Percentiles rank a stretch among this genome's conserved stretches.
Evolutionary conservation across 2,113 vertebrate species (phyloP).

Genomic region (Paraplagusia blochii): DNA sequence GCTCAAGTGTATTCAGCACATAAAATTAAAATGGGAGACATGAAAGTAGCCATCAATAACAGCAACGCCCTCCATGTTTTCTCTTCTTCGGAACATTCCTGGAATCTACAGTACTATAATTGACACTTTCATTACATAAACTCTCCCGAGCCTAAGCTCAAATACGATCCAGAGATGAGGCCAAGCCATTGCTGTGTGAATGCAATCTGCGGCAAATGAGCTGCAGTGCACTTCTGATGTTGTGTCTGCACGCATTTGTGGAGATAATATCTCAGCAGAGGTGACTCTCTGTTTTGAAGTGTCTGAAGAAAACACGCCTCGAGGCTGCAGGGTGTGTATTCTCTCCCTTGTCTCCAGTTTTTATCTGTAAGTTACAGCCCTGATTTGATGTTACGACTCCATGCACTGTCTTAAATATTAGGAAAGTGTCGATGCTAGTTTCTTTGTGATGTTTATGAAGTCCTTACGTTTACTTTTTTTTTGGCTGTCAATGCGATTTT

Average conservation of each 20-base stretch:
- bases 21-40: conserved; percentile 2
- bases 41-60: conserved; percentile 13
- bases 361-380: conserved; percentile 61
- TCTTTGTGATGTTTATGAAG: background rate
- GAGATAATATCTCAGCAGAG: conserved; percentile 53
- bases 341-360: conserved; percentile 38
- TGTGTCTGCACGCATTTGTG: conserved; percentile 16
- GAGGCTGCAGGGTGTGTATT: conserved; percentile 22
- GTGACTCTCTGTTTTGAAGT: conserved; percentile 53
- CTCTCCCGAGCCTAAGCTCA: conserved; percentile 35
- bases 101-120: conserved; percentile 37
- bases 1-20: conserved; percentile 15
- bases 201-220: conserved; percentile 53
- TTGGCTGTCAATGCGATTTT: too few relatives aligned
- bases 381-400: conserved; percentile 45
- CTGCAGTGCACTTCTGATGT: conserved; percentile 41
- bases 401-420: conserved; percentile 37
- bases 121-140: conserved; percentile 41
- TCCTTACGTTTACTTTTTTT: too few relatives aligned
- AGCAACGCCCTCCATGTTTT: conserved; percentile 12
- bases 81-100: conserved; percentile 13
- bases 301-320: conserved; percentile 51
- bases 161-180: conserved; percentile 36
- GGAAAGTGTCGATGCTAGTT: conserved; percentile 37
- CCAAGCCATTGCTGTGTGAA: conserved; percentile 39